Evolutionary conservation across 2,113 vertebrate species (phyloP).

Genomic region (Coptodon rendalli): DNA sequence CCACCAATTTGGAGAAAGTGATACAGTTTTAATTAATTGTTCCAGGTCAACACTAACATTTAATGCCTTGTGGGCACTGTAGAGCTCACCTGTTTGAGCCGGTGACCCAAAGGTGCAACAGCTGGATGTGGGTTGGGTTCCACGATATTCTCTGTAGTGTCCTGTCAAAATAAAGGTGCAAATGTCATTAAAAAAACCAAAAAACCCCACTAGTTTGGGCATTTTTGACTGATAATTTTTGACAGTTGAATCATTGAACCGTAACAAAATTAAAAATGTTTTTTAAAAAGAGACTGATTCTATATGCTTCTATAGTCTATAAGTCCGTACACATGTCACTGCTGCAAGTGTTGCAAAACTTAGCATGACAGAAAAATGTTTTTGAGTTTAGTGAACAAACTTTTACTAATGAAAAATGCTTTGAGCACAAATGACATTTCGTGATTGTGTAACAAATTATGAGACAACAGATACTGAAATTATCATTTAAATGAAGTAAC

Average conservation of each 20-base stretch:
- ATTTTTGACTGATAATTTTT: neutral
- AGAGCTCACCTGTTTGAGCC: neutral
- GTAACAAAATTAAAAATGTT: neutral
- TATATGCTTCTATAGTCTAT: neutral
- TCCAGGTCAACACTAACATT: neutral
- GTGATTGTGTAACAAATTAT: neutral
- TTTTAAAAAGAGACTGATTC: rapidly evolving
- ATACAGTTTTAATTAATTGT: neutral
- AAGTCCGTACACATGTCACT: neutral
- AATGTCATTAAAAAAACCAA: neutral
- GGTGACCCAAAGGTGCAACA: neutral
- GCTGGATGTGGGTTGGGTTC: neutral
- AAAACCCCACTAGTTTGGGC: rapidly evolving
- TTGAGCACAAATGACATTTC: neutral
- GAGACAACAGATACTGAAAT: neutral
- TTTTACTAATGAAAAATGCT: neutral
- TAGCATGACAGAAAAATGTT: neutral
- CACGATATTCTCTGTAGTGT: neutral
- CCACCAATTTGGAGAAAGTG: neutral
- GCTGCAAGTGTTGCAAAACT: neutral
- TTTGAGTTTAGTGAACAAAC: neutral
- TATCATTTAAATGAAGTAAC: neutral
- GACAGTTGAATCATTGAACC: neutral
- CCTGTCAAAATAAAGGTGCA: neutral
- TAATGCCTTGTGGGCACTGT: neutral